Percentiles rank a stretch among this genome's conserved stretches.
Evolutionary conservation across 1,140 invertebrate genomes (phyloP).

Genomic region (Heliconius melpomene): DNA sequence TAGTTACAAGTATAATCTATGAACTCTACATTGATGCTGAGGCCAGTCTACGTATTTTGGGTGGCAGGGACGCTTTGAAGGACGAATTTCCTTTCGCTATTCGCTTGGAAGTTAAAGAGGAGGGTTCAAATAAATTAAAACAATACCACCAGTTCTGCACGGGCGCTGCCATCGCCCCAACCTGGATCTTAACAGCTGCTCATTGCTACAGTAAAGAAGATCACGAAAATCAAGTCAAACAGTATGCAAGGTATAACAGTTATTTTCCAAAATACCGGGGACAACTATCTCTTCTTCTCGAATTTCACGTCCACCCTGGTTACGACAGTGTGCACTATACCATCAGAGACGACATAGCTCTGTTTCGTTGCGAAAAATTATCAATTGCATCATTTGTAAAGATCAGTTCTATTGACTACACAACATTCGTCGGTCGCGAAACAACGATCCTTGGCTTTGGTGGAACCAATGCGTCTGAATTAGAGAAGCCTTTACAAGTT

Average conservation of each 20-base stretch:
- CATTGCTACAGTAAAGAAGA: conserved; percentile 22
- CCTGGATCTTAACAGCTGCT: conserved; percentile 32
- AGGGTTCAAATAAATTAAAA: neutral
- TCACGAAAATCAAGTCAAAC: neutral
- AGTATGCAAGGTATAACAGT: conserved; percentile 29
- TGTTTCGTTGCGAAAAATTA: conserved; percentile 24
- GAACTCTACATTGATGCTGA: neutral
- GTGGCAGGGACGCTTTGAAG: conserved; percentile 20
- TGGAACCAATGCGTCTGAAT: conserved; percentile 22
- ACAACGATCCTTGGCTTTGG: conserved; percentile 26
- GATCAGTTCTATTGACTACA: conserved; percentile 31
- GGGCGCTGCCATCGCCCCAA: conserved; percentile 25
- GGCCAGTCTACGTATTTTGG: conserved; percentile 24
- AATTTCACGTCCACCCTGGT: conserved; percentile 5
- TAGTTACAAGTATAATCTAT: neutral
- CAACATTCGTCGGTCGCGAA: conserved; percentile 23
- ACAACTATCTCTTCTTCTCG: conserved; percentile 14
- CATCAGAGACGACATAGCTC: conserved; percentile 9
- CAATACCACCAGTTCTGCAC: neutral
- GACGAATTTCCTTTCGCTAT: conserved; percentile 33
- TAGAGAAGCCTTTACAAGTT: conserved; percentile 25
- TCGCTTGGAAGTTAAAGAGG: conserved; percentile 11
- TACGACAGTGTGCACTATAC: neutral
- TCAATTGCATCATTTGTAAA: conserved; percentile 16
- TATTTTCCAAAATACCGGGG: conserved; percentile 24